Conservation (phyloP, 2,888 invertebrate genomes). For the Drosophila peninsularis region DNA sequence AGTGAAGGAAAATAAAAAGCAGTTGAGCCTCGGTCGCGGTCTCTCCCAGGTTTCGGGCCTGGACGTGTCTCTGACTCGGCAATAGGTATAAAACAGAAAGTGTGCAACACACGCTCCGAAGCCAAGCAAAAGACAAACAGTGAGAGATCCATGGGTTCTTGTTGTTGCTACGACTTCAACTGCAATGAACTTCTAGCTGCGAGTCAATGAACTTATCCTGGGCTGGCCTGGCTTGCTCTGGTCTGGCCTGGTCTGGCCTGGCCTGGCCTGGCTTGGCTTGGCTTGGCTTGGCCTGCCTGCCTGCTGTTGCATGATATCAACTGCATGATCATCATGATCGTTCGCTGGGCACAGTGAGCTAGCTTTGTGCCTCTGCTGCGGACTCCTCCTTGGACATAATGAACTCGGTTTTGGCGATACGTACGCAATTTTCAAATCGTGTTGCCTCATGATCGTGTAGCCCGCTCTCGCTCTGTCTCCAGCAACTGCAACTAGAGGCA, state of each 20-base stretch:
- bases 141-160: constrained; percentile 29
- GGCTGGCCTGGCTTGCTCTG: constrained; percentile 20
- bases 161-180: constrained; percentile 64
- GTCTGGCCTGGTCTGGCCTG: constrained; percentile 22
- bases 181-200: constrained; percentile 79
- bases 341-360: constrained; percentile 57
- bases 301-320: constrained; percentile 67
- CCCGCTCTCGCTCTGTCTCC: neutral
- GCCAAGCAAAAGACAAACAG: constrained; percentile 70
- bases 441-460: too few species aligned
- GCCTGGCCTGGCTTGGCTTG: constrained; percentile 15
- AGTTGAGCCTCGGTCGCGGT: neutral
- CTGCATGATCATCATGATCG: constrained; percentile 71
- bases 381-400: constrained; percentile 73
- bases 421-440: constrained; percentile 78
- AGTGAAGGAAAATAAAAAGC: constrained; percentile 35
- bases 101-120: constrained; percentile 74
- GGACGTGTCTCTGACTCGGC: constrained; percentile 50
- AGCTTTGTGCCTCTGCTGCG: constrained; percentile 64
- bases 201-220: constrained; percentile 80
- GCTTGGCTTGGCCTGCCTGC: constrained; percentile 19
- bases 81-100: constrained; percentile 73
- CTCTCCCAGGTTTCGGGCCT: constrained; percentile 38
- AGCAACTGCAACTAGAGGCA: constrained; percentile 15
- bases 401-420: constrained; percentile 72